Percentiles rank a stretch among this genome's conserved stretches.
phyloP scores from a whole-genome alignment of 2,888 invertebrate species.

The Palloptera scutellata region DNA sequence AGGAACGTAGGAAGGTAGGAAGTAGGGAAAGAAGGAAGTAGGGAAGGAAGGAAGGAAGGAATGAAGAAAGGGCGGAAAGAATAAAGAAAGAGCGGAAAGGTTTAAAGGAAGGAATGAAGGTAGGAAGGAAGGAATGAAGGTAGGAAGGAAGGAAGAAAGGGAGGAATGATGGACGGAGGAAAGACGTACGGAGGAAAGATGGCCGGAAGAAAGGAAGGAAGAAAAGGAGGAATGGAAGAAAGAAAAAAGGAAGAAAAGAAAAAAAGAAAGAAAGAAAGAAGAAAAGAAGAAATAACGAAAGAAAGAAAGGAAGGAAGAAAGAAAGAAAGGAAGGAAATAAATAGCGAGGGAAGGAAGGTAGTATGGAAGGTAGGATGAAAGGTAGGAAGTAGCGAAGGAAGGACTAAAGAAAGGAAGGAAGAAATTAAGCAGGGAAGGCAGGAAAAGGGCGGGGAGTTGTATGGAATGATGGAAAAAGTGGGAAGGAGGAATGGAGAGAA shows the following conservation, averaged over 20 bases:
- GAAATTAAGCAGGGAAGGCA: not conserved
- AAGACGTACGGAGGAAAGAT: not conserved
- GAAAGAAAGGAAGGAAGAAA: not conserved
- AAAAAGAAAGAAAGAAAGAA: not conserved
- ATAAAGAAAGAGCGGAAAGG: too few relatives aligned
- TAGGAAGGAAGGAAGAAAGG: too few relatives aligned
- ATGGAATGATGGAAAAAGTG: too few relatives aligned
- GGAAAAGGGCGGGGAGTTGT: not conserved
- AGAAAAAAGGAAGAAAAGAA: not conserved
- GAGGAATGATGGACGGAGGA: not conserved
- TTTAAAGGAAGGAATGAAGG: too few relatives aligned
- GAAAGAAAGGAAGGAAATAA: not conserved
- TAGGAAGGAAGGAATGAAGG: too few relatives aligned
- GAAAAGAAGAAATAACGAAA: not conserved
- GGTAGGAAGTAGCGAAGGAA: not conserved
- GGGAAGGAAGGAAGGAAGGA: not conserved
- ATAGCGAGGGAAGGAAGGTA: not conserved
- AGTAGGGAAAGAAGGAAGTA: not conserved
- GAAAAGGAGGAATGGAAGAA: not conserved
- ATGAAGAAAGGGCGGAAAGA: not conserved
- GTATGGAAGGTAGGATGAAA: not conserved
- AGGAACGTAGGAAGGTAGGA: not conserved
- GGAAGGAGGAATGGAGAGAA: too few relatives aligned
- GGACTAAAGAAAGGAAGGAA: not conserved
- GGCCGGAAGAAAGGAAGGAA: not conserved